Conservation (phyloP, 2,888 invertebrate genomes). For the Mythimna pallens region DNA sequence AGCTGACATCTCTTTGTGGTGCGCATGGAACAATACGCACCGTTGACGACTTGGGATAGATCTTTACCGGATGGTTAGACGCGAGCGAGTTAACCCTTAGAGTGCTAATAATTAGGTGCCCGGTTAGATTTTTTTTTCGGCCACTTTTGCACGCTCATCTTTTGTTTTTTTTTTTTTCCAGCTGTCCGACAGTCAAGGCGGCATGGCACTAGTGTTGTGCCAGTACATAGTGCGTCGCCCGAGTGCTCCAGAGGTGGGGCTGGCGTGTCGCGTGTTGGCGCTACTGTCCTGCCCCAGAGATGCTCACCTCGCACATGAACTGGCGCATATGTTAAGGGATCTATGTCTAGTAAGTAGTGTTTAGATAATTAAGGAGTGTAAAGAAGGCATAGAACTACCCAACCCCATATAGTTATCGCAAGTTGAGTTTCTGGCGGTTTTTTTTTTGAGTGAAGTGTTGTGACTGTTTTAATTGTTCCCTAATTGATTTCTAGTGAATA, state of each 20-base stretch:
- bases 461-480: too few relatives aligned
- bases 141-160: neutral
- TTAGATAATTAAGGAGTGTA: neutral
- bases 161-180: constrained; percentile 43
- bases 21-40: too few relatives aligned
- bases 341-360: constrained; percentile 73
- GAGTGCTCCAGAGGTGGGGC: constrained; percentile 73
- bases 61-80: too few relatives aligned
- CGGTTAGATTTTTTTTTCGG: neutral
- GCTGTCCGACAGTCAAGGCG: constrained; percentile 85
- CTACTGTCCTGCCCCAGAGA: constrained; percentile 85
- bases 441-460: too few relatives aligned
- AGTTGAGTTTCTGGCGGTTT: neutral
- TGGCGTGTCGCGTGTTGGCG: constrained; percentile 84
- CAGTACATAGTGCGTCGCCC: constrained; percentile 78
- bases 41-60: too few relatives aligned
- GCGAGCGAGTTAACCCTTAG: too few relatives aligned
- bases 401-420: neutral
- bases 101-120: too few relatives aligned
- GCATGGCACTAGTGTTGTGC: constrained; percentile 82
- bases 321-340: constrained; percentile 77
- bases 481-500: too few relatives aligned
- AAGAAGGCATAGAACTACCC: neutral
- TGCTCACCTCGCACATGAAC: constrained; percentile 75
- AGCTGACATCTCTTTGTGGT: too few relatives aligned